Evolutionary conservation across 2,888 invertebrate species (phyloP), one percentile per base, ranked within the genome.

Genomic region (Andrena flavipes): DNA sequence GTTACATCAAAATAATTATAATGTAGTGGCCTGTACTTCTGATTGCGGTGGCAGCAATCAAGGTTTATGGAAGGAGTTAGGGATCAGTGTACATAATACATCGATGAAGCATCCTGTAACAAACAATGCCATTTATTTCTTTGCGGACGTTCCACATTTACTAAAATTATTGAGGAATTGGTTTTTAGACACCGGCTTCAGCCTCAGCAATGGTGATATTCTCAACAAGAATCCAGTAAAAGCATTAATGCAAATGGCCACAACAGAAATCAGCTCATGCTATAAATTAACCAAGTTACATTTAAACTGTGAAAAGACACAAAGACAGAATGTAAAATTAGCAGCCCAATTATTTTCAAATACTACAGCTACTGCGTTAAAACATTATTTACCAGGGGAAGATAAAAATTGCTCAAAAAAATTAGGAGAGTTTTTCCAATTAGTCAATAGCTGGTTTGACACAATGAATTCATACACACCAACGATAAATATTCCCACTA

Each of bases 21-120:
- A 51, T 20, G 51, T 51, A 51, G 51, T 51, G 51, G 20, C 20
- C 51, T 51, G 51, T 51, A 51, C 51, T 51, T 51, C 51, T 42
- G 42, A 42, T 42, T 42, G 42, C 42, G 13, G 13, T 42, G 42
- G 1, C 42, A 13, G 42, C 42, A 42, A 42, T 42, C 42, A 42
- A 13, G 42, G 42, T 42, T 42, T 42, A 42, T 42, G 42, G 42
- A 42, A 42, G 13, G 42, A 13, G 42, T 42, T 42, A 42, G 20
- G 7, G 51, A 51, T 51, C 51, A 51, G 20, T 51, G 51, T n/a
- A 20, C 51, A 20, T 20, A 51, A 51, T 51, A 20, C 51, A 51
- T n/a, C n/a, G 20, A 51, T 51, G n/a, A 51, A 51, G 51, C 51
- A 51, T 51, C n/a, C 51, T 51, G 51, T 51, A 51, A 51, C 51